Base-by-base conservation (phyloP, 1,140 invertebrate genomes). In the Pygmarrhopalites habei region DNA sequence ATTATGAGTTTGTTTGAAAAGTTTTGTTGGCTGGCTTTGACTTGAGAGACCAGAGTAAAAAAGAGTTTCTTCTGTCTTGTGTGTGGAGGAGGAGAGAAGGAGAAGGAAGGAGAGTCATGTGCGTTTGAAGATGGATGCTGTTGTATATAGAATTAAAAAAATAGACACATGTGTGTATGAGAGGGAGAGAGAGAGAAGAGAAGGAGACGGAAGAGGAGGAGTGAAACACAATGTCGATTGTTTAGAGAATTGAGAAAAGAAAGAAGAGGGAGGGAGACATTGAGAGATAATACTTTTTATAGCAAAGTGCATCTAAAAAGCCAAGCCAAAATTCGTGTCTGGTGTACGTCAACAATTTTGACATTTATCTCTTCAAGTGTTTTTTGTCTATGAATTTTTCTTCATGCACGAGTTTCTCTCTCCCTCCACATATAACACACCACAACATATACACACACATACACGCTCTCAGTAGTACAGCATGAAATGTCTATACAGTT, bases 331-430 rank as follows among this genome's bases (percentile, higher is more conserved):
- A 49, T 25, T 53, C 25, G 52, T 25, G 56, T 67, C 66, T 67
- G 66, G 61, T 64, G 46, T 64, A 39, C 58, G 58, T 67, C 66
- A 67, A 60, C 49, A 12, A 43, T 64, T 63, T 63, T 63, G 66
- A 67, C 66, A 64, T 67, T 67, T 64, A 67, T 67, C 66, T 67
- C 39, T 32, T 64, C 66, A 61, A 67, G 66, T 67, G 66, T 64
- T 64, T 62, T 63, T 60, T 44, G n/a, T n/a, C n/a, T n/a, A n/a
- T n/a, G n/a, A n/a, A n/a, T n/a, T n/a, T n/a, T n/a, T n/a, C n/a
- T n/a, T n/a, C n/a, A n/a, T n/a, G n/a, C n/a, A n/a, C n/a, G n/a
- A n/a, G n/a, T n/a, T n/a, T n/a, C n/a, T n/a, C n/a, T n/a, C n/a
- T n/a, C n/a, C n/a, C n/a, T n/a, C n/a, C n/a, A n/a, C n/a, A n/a